Evolutionary conservation across 2,113 vertebrate species (phyloP), one percentile per base, ranked within the genome.

Genomic region (Piprites chloris): DNA sequence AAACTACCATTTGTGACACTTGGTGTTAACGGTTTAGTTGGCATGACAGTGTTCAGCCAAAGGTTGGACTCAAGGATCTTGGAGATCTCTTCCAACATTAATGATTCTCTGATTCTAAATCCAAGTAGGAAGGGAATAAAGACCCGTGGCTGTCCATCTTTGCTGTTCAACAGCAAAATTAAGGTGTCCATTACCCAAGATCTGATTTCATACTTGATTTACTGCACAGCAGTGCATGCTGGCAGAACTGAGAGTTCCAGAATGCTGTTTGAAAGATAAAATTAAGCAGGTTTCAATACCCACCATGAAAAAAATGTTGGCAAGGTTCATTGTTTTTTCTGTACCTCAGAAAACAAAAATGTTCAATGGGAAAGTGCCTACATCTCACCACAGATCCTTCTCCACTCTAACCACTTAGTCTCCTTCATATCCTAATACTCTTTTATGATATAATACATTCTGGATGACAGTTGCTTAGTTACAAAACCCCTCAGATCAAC

Each of bases 401-500:
- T 75, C 58, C 24, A 74, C 67, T 86, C 26, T 55, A 82, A 69
- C 44, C 49, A 33, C 65, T 86, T 68, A 42, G 32, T 93, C 46
- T 93, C 53, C 33, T 89, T 92, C 82, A 71, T 47, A 87, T 73
- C 53, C 94, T 96, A 89, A 94, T 77, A 89, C 33, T 76, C n/a
- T 77, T 95, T 94, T 92, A 95, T 72, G 77, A 91, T 72, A 58
- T 15, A 92, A 95, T 95, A 89, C 47, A 91, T 95, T 95, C 62
- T 94, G 50, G 53, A 83, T 95, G 89, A 93, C 95, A 96, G 96
- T 95, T 95, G 93, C 91, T 91, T 95, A 92, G 94, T 73, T 96
- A 97, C 95, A 93, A 97, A 95, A 78, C 32, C 41, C 87, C 90
- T 92, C 46, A 62, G 85, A 94, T 87, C 73, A 69, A 76, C 68